Evolutionary conservation across 2,797 vertebrate genomes (phyloP).

Genomic region (Eremophila alpestris): DNA sequence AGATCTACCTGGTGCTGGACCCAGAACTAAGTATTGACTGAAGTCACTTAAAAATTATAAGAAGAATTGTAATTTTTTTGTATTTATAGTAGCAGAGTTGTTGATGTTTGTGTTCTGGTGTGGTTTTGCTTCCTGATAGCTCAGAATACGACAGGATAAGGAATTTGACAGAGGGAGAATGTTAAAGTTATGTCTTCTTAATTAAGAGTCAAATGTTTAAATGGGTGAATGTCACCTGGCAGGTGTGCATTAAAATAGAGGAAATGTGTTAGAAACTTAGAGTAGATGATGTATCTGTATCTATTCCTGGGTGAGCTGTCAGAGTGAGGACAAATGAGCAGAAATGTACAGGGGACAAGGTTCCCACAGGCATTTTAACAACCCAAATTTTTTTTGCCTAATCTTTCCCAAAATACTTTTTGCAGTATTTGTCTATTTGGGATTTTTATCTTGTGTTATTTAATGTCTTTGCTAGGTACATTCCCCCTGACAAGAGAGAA

Average conservation of each 20-base stretch:
- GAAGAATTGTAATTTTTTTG: background rate
- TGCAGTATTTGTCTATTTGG: background rate
- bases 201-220: background rate
- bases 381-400: background rate
- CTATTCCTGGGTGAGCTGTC: background rate
- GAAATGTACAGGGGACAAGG: background rate
- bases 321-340: background rate
- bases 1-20: background rate
- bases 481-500: slow-evolving; percentile 96
- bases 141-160: background rate
- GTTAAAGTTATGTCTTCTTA: background rate
- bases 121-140: background rate
- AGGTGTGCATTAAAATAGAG: background rate
- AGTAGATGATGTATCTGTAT: background rate
- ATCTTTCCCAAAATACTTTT: background rate
- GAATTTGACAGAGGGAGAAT: background rate
- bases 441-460: background rate
- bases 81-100: background rate
- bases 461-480: slow-evolving; percentile 83
- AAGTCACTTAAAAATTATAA: background rate
- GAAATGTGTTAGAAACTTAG: background rate
- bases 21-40: background rate
- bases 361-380: background rate
- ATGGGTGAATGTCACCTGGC: background rate
- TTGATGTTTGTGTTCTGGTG: background rate